Conservation (phyloP, 2,797 vertebrate genomes). For the Mormyrus hasselquistii region DNA sequence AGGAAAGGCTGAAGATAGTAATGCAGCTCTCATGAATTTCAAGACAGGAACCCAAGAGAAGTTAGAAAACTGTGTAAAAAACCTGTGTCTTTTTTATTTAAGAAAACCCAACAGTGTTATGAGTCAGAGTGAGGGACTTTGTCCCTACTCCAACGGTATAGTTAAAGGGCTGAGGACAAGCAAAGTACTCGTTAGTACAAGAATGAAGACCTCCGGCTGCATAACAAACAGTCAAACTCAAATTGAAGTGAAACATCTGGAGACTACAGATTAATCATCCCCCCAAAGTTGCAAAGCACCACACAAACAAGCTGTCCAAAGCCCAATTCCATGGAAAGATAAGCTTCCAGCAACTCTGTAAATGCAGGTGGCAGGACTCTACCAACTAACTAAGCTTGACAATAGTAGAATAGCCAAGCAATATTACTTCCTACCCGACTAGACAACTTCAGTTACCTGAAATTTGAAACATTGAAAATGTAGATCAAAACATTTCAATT, state of each 20-base stretch:
- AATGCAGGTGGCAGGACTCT: neutral
- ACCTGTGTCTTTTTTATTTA: conserved; percentile 14
- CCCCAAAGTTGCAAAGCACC: neutral
- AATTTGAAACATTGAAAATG: neutral
- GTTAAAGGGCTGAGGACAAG: neutral
- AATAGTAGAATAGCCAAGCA: neutral
- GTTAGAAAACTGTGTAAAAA: neutral
- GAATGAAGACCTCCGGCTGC: neutral
- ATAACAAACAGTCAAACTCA: neutral
- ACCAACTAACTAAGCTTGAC: neutral
- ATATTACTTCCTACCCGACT: neutral
- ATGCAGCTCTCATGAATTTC: neutral
- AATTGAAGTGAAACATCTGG: neutral
- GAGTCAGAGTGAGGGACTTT: neutral
- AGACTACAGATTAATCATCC: neutral
- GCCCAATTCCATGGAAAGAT: neutral
- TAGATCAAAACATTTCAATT: neutral
- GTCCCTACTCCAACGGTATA: conserved; percentile 10
- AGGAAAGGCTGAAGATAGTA: neutral
- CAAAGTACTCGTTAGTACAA: conserved; percentile 2
- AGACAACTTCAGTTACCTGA: neutral
- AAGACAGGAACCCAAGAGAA: conserved; percentile 7
- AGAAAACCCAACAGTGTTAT: conserved; percentile 19
- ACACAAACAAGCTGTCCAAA: neutral
- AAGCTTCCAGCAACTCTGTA: neutral